Conservation (phyloP, 1,140 invertebrate genomes). For the Chymomyza costata region DNA sequence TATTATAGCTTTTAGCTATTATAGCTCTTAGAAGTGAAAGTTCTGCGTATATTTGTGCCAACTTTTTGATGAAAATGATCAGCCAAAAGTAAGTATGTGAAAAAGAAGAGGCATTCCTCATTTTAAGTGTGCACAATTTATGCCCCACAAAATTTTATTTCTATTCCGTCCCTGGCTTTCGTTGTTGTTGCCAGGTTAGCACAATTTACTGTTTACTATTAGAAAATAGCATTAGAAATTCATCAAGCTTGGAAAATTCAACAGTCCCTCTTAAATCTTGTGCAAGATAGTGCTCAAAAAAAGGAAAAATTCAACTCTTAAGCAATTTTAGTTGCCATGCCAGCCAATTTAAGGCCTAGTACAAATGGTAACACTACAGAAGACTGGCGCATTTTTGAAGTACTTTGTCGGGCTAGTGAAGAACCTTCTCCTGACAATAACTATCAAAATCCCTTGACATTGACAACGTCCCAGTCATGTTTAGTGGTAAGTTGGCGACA, state of each 20-base stretch:
- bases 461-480: constrained; percentile 6
- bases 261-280: constrained; percentile 8
- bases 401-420: constrained; percentile 72
- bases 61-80: no score
- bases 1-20: no score
- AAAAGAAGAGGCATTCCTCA: no score
- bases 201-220: constrained; percentile 28
- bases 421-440: background rate
- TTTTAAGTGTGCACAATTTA: no score
- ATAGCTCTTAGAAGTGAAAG: no score
- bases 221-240: constrained; percentile 49
- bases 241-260: constrained; percentile 15
- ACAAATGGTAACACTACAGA: constrained; percentile 77
- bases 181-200: constrained; percentile 44
- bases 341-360: constrained; percentile 37
- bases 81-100: no score
- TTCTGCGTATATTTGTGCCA: no score
- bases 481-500: constrained; percentile 32
- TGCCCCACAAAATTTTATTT: no score
- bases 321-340: constrained; percentile 22
- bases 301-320: background rate
- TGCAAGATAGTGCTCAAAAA: no score
- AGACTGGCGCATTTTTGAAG: constrained; percentile 82
- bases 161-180: no score
- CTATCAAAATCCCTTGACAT: constrained; percentile 24